phyloP scores from a whole-genome alignment of 2,888 invertebrate species.

The Lingula anatina region DNA sequence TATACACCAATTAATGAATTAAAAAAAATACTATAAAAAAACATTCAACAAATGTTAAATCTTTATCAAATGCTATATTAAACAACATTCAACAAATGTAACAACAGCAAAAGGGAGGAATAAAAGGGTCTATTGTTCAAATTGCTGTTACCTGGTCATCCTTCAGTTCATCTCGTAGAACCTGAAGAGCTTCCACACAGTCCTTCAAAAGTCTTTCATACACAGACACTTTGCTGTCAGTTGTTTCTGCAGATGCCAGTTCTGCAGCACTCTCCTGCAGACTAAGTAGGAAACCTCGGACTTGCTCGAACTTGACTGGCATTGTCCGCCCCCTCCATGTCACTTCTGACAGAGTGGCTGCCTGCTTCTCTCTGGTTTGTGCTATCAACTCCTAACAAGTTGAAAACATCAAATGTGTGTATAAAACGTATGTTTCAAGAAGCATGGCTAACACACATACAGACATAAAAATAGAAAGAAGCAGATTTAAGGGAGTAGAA shows the following conservation, averaged over 20 bases:
- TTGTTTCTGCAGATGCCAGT: constrained; percentile 38
- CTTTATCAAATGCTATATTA: no score
- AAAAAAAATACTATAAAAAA: no score
- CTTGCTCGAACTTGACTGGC: constrained; percentile 73
- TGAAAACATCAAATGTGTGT: background rate
- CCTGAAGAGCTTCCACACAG: constrained; percentile 87
- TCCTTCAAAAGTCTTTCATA: constrained; percentile 89
- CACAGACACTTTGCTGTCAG: constrained; percentile 69
- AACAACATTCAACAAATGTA: no score
- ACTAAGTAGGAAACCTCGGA: constrained; percentile 44
- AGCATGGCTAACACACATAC: no score
- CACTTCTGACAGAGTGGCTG: constrained; percentile 76
- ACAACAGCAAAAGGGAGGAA: no score
- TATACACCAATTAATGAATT: no score
- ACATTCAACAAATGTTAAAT: no score
- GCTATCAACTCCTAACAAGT: constrained; percentile 65
- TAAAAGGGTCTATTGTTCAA: no score
- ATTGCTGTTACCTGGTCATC: no score
- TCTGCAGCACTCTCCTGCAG: constrained; percentile 41
- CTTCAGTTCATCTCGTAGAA: constrained; percentile 68
- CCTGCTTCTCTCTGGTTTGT: constrained; percentile 76
- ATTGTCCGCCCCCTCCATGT: constrained; percentile 85
- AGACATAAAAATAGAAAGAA: no score
- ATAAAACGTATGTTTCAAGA: no score
- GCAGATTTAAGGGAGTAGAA: no score